These are phyloP conservation scores for Graphium colonna DNA, from an alignment of 2,888 invertebrate genomes.

Conservation along the genomic window DNA sequence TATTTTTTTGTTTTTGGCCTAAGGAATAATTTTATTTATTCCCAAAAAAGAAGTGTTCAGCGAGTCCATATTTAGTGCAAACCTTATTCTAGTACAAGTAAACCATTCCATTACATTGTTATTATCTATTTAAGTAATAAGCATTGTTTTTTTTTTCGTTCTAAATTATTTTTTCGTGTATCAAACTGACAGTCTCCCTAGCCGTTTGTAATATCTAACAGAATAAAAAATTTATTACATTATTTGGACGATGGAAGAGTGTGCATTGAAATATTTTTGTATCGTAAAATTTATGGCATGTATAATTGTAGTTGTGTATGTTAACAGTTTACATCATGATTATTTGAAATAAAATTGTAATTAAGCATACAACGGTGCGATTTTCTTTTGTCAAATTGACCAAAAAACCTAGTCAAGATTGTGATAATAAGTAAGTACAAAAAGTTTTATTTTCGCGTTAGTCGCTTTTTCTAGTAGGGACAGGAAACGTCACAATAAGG, in stretches of 20 bases:
- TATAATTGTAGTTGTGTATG: slow-evolving; percentile 55
- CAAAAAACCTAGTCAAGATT: slow-evolving; percentile 23
- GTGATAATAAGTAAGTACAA: slow-evolving; percentile 58
- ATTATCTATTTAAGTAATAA: slow-evolving; percentile 21
- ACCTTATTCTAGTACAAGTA: slow-evolving; percentile 42
- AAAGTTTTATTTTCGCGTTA: slow-evolving; percentile 42
- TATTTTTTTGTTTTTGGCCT: slow-evolving; percentile 29
- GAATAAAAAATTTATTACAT: background rate
- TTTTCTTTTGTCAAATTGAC: slow-evolving; percentile 41
- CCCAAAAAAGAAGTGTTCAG: slow-evolving; percentile 63
- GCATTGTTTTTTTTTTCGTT: slow-evolving; percentile 10
- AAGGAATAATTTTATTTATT: slow-evolving; percentile 29
- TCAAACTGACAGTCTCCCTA: slow-evolving; percentile 14
- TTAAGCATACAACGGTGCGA: slow-evolving; percentile 45
- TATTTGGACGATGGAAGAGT: slow-evolving; percentile 25
- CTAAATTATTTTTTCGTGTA: background rate
- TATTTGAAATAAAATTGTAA: slow-evolving; percentile 69
- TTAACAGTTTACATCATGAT: slow-evolving; percentile 52
- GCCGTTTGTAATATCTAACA: background rate
- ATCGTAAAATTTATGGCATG: slow-evolving; percentile 68
- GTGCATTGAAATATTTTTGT: slow-evolving; percentile 69
- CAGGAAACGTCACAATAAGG: slow-evolving; percentile 74
- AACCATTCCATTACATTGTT: slow-evolving; percentile 48
- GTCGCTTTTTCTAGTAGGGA: slow-evolving; percentile 57
- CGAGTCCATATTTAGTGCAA: slow-evolving; percentile 34